These are phyloP conservation scores for Proales similis DNA, from an alignment of 1,140 invertebrate genomes.

Conservation along the genomic window DNA sequence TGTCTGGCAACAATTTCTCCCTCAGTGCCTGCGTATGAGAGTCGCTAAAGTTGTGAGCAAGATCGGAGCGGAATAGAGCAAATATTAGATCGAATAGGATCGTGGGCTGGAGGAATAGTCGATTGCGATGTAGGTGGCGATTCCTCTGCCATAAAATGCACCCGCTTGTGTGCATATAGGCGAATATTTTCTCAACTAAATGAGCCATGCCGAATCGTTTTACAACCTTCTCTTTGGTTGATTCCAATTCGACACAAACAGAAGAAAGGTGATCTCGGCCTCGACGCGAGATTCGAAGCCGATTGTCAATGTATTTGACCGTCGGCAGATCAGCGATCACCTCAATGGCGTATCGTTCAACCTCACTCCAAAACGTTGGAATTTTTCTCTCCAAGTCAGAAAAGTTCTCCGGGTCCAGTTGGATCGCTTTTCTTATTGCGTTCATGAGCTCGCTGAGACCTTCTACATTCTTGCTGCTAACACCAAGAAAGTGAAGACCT, in stretches of 20 bases:
- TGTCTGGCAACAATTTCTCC: constrained; percentile 17
- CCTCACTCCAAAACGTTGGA: constrained; percentile 25
- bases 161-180: constrained; percentile 12
- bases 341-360: constrained; percentile 19
- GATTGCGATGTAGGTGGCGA: constrained; percentile 4
- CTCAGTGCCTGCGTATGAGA: constrained; percentile 15
- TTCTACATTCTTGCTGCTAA: constrained; percentile 15
- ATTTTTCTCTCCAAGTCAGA: no score
- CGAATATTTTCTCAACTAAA: constrained; percentile 18
- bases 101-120: constrained; percentile 21
- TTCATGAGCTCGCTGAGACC: neutral
- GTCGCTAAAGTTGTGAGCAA: constrained; percentile 14
- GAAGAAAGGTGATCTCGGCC: neutral
- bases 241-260: constrained; percentile 4
- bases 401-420: neutral
- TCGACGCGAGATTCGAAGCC: constrained; percentile 6
- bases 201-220: constrained; percentile 30
- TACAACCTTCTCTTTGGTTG: constrained; percentile 5
- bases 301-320: constrained; percentile 8
- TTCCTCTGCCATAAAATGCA: constrained; percentile 7
- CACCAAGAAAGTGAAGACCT: neutral
- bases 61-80: constrained; percentile 9
- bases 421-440: constrained; percentile 6
- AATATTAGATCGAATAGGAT: constrained; percentile 17
- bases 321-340: neutral